Base-by-base conservation (phyloP, 2,888 invertebrate species). In the Agrotis puta region DNA sequence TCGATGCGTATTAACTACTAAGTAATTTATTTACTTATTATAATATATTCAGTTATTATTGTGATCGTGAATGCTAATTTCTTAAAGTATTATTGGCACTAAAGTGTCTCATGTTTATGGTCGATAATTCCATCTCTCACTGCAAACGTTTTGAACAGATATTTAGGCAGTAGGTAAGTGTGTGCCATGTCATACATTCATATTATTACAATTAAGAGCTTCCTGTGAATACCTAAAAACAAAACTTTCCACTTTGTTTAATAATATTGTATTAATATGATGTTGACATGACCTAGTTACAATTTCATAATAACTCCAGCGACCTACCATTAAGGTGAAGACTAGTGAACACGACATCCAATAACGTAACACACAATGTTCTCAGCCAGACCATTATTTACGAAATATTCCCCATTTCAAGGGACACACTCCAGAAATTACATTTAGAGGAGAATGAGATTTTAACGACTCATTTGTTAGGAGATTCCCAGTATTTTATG, bases 381-480 rank as follows among this genome's bases (percentile, higher is more conserved):
- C 70, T 20, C 65, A 56, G 51, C 78, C 77, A 82, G 81, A 84
- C 81, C 88, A 87, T 89, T 87, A 88, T 86, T 85, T 83, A 81
- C 81, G 87, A 88, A 88, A 87, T 81, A 59, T 85, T 84, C 73
- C 78, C 80, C 85, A 86, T 88, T 89, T 86, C 82, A 74, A 84
- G 88, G 83, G 88, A 85, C 88, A 87, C 83, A 78, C 79, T 83
- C 79, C 78, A 82, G 83, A 87, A 86, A 90, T 88, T 88, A 87
- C 87, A 84, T 87, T 87, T 85, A 82, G 78, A 85, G 72, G 71
- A 83, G 83, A 88, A 89, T 89, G 89, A 87, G 89, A 89, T 88
- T 91, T 91, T 89, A 89, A 90, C 87, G 90, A 89, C 87, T 89
- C 86, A 89, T 90, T 91, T 88, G 80, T 82, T 83, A 81, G 81